Percentiles rank a stretch among this genome's conserved stretches.
These are phyloP conservation scores for Euphydryas editha DNA, from an alignment of 2,888 invertebrate species.

Conservation along the genomic window DNA sequence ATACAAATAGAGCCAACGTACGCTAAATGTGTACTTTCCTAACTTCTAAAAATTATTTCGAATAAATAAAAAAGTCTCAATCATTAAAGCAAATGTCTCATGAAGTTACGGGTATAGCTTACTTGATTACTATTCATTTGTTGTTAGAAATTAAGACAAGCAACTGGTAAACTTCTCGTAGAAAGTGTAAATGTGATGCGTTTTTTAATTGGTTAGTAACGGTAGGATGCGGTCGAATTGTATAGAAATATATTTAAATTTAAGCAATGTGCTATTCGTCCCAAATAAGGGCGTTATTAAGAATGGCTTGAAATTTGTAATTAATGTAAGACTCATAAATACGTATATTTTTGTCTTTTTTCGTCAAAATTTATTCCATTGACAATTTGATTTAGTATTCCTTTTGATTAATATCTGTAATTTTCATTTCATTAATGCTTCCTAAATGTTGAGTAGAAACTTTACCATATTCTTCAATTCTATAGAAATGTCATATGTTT, in stretches of 20 bases:
- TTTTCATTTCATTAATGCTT: conserved; percentile 1
- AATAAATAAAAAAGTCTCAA: neutral
- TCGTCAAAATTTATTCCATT: neutral
- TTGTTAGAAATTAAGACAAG: conserved; percentile 52
- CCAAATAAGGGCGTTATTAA: neutral
- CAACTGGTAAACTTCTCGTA: conserved; percentile 42
- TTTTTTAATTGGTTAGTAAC: conserved; percentile 43
- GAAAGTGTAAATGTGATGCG: conserved; percentile 45
- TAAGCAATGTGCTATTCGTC: conserved; percentile 10
- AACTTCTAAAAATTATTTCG: neutral
- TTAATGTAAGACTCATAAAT: neutral
- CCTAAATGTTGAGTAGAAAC: conserved; percentile 6
- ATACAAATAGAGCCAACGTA: neutral
- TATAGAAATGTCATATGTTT: conserved; percentile 19
- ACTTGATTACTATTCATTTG: conserved; percentile 44
- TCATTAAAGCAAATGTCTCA: neutral
- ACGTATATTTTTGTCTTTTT: no score
- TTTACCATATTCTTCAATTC: conserved; percentile 3
- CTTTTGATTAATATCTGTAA: neutral
- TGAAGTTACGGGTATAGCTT: conserved; percentile 11
- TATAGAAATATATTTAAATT: conserved; percentile 35
- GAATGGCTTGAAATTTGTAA: neutral
- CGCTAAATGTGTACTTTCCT: neutral
- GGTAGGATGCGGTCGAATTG: conserved; percentile 26
- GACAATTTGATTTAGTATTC: neutral